phyloP scores from a whole-genome alignment of 1,140 invertebrate species.

The Heliconius nattereri region DNA sequence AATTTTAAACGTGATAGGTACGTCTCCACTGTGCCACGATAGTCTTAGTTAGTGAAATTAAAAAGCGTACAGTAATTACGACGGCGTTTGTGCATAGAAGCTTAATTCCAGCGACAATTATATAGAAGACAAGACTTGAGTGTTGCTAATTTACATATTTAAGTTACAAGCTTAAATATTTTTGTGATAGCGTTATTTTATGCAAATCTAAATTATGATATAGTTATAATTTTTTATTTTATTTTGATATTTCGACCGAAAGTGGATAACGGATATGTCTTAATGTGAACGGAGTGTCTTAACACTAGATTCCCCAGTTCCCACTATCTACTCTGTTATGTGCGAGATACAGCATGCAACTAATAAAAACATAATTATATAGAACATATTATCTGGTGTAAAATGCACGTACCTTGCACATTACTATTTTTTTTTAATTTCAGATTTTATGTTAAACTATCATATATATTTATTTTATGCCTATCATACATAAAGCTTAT shows the following conservation, averaged over 20 bases:
- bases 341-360: no score
- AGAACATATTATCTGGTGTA: no score
- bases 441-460: no score
- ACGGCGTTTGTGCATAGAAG: constrained; percentile 29
- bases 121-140: constrained; percentile 36
- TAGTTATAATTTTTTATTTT: no score
- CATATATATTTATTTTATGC: no score
- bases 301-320: no score
- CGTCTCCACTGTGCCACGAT: background rate
- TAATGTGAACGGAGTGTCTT: no score
- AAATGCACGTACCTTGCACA: no score
- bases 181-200: background rate
- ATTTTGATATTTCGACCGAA: background rate
- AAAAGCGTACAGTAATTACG: constrained; percentile 13
- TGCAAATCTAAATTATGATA: background rate
- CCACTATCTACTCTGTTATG: no score
- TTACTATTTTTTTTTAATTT: no score
- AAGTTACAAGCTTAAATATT: constrained; percentile 20
- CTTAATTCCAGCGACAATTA: constrained; percentile 50
- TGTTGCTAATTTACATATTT: constrained; percentile 25
- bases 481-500: background rate
- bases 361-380: no score
- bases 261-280: background rate
- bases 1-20: background rate
- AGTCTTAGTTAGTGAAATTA: constrained; percentile 10